A percentile compares a stretch with the other conserved stretches of the same genome.
These are phyloP conservation scores for Dreissena rostriformis DNA, from an alignment of 1,140 invertebrate genomes.

Conservation along the genomic window DNA sequence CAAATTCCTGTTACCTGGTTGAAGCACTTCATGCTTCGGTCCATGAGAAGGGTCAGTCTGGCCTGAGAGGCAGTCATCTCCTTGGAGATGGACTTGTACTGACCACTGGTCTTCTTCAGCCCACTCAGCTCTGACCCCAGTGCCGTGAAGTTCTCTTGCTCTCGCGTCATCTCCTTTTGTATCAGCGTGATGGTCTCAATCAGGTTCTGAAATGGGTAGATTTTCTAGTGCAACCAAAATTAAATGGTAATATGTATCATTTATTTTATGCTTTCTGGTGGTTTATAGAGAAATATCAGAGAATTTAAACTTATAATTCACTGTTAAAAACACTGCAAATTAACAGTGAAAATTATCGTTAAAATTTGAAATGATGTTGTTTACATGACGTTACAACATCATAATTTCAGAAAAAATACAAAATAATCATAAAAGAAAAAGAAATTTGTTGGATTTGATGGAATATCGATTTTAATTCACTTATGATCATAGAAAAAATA, in stretches of 20 bases:
- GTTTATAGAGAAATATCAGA: no score
- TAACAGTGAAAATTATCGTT: no score
- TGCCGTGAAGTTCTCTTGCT: conserved; percentile 75
- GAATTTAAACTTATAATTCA: no score
- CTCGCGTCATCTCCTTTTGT: conserved; percentile 74
- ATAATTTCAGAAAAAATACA: no score
- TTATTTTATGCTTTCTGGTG: no score
- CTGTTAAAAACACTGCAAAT: no score
- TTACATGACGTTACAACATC: no score
- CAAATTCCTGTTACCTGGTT: conserved; percentile 65
- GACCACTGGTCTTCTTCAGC: conserved; percentile 68
- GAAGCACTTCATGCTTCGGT: conserved; percentile 77
- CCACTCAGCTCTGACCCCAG: conserved; percentile 63
- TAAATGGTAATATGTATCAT: neutral
- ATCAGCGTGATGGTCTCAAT: conserved; percentile 71
- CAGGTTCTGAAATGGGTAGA: conserved; percentile 63
- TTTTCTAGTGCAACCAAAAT: neutral
- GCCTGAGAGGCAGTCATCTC: conserved; percentile 72
- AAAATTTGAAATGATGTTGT: no score
- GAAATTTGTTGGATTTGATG: no score
- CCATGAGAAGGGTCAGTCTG: conserved; percentile 71
- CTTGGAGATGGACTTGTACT: conserved; percentile 73
- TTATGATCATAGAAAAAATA: no score
- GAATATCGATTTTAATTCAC: no score
- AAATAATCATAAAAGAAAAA: no score